Conservation (phyloP, 2,888 invertebrate genomes). For the Dolomedes plantarius region DNA sequence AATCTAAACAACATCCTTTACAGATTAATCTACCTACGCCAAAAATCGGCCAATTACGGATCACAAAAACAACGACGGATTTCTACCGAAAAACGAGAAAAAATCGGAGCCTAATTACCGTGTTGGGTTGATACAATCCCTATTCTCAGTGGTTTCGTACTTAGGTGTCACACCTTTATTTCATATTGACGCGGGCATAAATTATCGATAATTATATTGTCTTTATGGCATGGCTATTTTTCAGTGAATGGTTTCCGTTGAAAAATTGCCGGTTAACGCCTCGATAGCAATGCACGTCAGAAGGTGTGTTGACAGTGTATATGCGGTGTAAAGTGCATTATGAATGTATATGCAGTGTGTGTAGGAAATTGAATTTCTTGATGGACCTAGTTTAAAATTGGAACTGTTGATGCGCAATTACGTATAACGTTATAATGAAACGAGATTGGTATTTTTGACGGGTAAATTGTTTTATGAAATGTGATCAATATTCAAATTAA, state of each 20-base stretch:
- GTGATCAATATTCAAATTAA: too few species aligned
- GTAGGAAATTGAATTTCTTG: neutral
- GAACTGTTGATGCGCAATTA: neutral
- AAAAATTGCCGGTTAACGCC: neutral
- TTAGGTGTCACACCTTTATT: conserved; percentile 4
- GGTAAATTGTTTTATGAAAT: too few species aligned
- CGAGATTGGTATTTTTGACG: too few species aligned
- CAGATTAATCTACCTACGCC: neutral
- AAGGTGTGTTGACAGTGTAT: neutral
- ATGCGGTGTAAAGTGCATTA: neutral
- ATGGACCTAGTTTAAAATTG: neutral
- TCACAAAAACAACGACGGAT: too few species aligned
- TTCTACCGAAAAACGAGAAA: neutral
- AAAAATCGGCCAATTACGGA: neutral
- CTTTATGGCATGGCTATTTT: neutral
- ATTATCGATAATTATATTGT: neutral
- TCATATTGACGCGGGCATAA: neutral
- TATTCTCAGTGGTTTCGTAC: neutral
- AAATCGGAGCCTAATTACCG: neutral
- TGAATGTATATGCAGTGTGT: neutral
- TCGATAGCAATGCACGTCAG: neutral
- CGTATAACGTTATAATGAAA: too few species aligned
- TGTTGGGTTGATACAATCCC: neutral
- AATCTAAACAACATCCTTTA: too few species aligned
- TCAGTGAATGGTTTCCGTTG: neutral